Evolutionary conservation across 2,113 vertebrate genomes (phyloP), one percentile per base, ranked within the genome.

Genomic region (Noturus placidus): DNA sequence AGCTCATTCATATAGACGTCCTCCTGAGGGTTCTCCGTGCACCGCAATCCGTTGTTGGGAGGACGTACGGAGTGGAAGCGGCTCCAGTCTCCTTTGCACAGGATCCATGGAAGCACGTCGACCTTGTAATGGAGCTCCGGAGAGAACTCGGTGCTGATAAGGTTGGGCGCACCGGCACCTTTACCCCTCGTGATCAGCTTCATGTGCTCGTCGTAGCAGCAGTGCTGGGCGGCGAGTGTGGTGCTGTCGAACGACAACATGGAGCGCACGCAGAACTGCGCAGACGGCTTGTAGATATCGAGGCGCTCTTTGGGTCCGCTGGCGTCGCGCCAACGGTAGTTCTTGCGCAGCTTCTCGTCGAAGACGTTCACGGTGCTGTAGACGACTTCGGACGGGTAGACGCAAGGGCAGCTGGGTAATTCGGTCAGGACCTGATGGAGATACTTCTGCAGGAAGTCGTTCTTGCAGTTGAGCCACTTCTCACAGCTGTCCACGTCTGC

Each of bases 81-180:
- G 92, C 96, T 98, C 97, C 97, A 98, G 94, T 97, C 96, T 0
- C 96, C 97, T 87, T 97, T 97, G 91, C 97, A 98, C 69, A 97
- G 94, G 90, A 97, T 96, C 97, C 97, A 98, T 4, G 97, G 97
- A 87, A 97, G 90, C 35, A 93, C 95, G 90, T 98, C 97, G 89
- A 97, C 95, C 82, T 96, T 96, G 93, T 96, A 96, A 93, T 97
- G 97, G 88, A 97, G 95, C 92, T 96, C 95, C 0, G 96, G 96
- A 1, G 96, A 97, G 90, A 97, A 95, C 89, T 97, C 94, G 0
- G 95, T 95, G 93, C 96, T 97, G 92, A 97, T 94, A 38, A 97
- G 95, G 92, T 96, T 94, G 0, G 96, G 96, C 0, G 94, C 93
- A 0, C 96, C 97, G 0, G 97, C 97, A 0, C 96, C 97, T 89